A percentile compares a stretch with the other conserved stretches of the same genome.
Evolutionary conservation across 2,113 vertebrate genomes (phyloP).

Genomic region (Zingel zingel): DNA sequence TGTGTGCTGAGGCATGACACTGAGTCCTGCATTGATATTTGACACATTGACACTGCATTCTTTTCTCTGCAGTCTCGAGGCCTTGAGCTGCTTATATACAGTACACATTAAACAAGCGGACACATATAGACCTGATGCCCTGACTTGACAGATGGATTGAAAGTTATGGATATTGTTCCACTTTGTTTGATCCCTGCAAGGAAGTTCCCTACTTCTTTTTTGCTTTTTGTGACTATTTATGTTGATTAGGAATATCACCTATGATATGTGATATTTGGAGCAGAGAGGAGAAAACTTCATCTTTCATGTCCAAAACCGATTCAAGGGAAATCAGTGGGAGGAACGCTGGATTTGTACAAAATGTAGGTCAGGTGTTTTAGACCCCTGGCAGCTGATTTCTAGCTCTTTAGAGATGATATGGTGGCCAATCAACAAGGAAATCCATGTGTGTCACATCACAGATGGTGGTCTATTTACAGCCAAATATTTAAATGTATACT

Average conservation of each 20-base stretch:
- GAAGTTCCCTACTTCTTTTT: neutral
- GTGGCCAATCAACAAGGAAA: constrained; percentile 3
- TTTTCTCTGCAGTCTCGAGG: constrained; percentile 26
- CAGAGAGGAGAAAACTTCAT: neutral
- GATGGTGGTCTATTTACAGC: constrained; percentile 14
- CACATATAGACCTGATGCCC: constrained; percentile 11
- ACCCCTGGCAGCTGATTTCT: neutral
- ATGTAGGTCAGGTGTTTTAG: neutral
- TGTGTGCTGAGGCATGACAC: constrained; percentile 22
- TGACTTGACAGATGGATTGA: constrained; percentile 8
- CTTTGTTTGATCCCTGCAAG: no score
- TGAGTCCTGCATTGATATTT: constrained; percentile 32
- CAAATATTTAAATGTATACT: neutral
- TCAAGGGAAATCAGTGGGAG: neutral
- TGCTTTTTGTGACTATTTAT: neutral
- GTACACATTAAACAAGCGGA: constrained; percentile 39
- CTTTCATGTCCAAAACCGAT: neutral
- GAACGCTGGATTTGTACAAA: neutral
- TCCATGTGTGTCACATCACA: constrained; percentile 1
- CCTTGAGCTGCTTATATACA: constrained; percentile 43
- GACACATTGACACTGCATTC: constrained; percentile 56
- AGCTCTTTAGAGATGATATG: constrained; percentile 9
- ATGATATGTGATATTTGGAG: neutral
- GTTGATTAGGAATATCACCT: neutral
- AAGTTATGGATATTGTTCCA: neutral